Evolutionary conservation across 2,113 vertebrate species (phyloP).

Genomic region (Lutjanus erythropterus): DNA sequence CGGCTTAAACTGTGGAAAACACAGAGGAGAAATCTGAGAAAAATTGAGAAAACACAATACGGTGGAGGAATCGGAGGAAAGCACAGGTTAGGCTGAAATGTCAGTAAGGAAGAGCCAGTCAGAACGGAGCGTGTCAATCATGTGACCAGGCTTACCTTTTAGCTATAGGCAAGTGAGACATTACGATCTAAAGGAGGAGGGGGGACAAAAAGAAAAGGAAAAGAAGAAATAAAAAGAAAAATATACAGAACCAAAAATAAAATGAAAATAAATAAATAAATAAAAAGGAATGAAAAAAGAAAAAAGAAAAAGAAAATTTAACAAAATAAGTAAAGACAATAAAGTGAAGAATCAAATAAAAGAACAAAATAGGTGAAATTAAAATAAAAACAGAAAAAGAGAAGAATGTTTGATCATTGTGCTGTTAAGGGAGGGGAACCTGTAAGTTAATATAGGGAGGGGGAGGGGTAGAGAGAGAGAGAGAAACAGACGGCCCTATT

Average conservation of each 20-base stretch:
- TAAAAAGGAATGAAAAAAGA: conserved; percentile 19
- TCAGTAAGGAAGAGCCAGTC: conserved; percentile 74
- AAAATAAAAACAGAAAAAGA: conserved; percentile 60
- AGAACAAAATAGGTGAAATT: conserved; percentile 52
- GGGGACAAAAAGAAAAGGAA: conserved; percentile 70
- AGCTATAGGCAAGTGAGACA: conserved; percentile 98
- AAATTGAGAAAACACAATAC: conserved; percentile 47
- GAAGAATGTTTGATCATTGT: conserved; percentile 75
- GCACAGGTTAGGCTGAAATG: conserved; percentile 52
- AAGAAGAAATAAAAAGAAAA: conserved; percentile 77
- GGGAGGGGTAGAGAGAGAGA: background rate
- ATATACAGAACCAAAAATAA: conserved; percentile 77
- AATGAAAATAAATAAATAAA: conserved; percentile 31
- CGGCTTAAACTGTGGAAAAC: conserved; percentile 73
- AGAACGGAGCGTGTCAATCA: conserved; percentile 67
- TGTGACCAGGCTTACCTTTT: conserved; percentile 92
- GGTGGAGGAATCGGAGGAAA: conserved; percentile 39
- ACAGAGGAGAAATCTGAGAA: conserved; percentile 68
- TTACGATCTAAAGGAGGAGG: conserved; percentile 96
- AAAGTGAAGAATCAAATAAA: conserved; percentile 32
- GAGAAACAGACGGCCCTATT: background rate
- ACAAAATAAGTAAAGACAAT: conserved; percentile 63
- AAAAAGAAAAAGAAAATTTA: conserved; percentile 75
- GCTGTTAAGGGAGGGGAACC: conserved; percentile 61
- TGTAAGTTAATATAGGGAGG: conserved; percentile 29